phyloP scores from a whole-genome alignment of 2,797 vertebrate genomes.

The Syngnathus acus region DNA sequence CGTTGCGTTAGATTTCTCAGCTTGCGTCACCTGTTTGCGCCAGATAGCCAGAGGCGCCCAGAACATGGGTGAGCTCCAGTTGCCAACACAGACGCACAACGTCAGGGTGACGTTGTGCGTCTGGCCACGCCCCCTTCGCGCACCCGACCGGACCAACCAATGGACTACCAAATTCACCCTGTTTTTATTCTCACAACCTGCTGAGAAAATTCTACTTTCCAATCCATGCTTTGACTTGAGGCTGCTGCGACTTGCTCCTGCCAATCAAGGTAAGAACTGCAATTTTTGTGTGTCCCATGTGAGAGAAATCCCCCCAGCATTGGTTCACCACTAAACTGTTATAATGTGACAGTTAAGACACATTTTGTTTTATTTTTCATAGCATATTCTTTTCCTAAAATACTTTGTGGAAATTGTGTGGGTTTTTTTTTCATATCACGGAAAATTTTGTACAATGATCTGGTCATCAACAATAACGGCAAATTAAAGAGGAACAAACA shows the following conservation, averaged over 20 bases:
- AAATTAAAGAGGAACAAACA: too few relatives aligned
- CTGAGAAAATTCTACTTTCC: background rate
- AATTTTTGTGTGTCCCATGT: background rate
- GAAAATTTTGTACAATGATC: too few relatives aligned
- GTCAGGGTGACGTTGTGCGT: background rate
- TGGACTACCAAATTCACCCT: background rate
- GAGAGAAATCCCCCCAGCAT: background rate
- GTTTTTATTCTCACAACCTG: background rate
- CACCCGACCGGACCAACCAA: background rate
- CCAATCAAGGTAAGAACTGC: background rate
- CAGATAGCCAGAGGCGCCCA: background rate
- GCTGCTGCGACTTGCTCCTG: background rate
- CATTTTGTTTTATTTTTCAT: too few relatives aligned
- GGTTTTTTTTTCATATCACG: too few relatives aligned
- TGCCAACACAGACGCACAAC: background rate
- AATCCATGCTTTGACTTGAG: background rate
- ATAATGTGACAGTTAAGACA: too few relatives aligned
- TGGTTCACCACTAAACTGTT: constrained; percentile 25
- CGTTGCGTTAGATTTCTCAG: constrained; percentile 8
- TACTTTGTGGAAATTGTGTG: too few relatives aligned
- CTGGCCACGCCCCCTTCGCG: background rate
- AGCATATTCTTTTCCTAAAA: too few relatives aligned
- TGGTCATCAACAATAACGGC: too few relatives aligned
- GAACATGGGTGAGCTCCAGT: constrained; percentile 16
- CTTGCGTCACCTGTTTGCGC: constrained; percentile 73